Conservation (phyloP, 1,140 invertebrate species). For the Gryllus bimaculatus region DNA sequence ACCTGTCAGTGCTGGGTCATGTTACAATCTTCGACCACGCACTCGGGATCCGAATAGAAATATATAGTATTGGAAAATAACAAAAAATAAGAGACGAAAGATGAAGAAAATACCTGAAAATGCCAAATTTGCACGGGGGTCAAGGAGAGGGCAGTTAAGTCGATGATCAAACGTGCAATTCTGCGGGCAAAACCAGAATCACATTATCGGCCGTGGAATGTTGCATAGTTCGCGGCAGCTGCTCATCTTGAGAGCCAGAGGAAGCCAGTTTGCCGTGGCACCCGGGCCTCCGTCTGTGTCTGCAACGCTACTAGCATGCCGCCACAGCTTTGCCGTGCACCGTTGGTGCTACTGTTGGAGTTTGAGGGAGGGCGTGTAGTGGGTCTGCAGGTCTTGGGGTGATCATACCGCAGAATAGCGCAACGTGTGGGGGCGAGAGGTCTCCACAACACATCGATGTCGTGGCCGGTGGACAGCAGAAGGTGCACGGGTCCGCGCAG, state of each 20-base stretch:
- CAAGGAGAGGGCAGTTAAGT: neutral
- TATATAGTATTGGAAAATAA: no score
- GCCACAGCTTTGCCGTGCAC: neutral
- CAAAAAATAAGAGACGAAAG: no score
- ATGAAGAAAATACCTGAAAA: neutral
- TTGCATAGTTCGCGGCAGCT: neutral
- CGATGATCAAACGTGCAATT: neutral
- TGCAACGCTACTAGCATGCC: neutral
- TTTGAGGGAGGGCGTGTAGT: neutral
- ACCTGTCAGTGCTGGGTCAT: no score
- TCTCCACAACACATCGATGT: neutral
- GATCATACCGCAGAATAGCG: neutral
- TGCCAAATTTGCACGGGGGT: neutral
- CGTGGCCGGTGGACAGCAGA: neutral
- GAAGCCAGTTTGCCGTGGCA: neutral
- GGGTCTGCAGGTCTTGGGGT: neutral
- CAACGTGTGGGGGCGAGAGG: neutral
- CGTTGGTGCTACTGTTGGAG: neutral
- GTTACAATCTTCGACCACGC: no score
- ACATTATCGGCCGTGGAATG: neutral
- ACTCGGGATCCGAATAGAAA: no score
- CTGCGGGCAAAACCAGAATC: neutral
- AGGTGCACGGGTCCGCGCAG: neutral
- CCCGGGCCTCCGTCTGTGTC: neutral
- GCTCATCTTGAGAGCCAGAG: neutral